phyloP scores from a whole-genome alignment of 2,888 invertebrate species.

The Drosophila parthenogenetica region DNA sequence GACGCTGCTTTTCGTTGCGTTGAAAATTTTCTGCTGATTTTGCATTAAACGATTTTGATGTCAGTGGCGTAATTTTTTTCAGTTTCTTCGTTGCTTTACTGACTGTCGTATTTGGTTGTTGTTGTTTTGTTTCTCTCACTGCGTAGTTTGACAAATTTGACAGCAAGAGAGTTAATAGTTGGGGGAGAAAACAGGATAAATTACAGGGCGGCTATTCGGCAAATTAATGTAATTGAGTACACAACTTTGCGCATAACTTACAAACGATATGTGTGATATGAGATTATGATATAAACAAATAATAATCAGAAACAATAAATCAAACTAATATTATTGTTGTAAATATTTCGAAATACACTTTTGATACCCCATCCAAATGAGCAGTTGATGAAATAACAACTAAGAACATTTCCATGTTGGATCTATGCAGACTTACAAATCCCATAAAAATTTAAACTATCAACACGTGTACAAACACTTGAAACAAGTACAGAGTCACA shows the following conservation, averaged over 20 bases:
- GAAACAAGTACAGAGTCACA: not conserved
- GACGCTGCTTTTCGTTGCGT: constrained; percentile 76
- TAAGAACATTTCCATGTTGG: too few relatives aligned
- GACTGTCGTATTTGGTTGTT: constrained; percentile 24
- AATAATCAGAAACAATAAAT: constrained; percentile 1
- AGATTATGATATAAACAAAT: not conserved
- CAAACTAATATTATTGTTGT: not conserved
- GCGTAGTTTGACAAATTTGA: constrained; percentile 80
- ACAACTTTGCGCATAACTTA: constrained; percentile 15
- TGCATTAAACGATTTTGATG: constrained; percentile 66
- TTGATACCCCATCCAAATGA: not conserved
- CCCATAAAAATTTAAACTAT: not conserved
- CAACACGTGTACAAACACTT: not conserved
- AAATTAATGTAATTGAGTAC: constrained; percentile 35
- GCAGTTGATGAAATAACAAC: too few relatives aligned
- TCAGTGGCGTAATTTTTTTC: constrained; percentile 49
- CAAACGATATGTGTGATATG: not conserved
- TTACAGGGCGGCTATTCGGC: constrained; percentile 20
- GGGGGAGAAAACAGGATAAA: not conserved
- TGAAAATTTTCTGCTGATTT: constrained; percentile 78
- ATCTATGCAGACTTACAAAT: not conserved
- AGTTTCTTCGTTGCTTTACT: constrained; percentile 27
- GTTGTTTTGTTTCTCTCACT: constrained; percentile 42
- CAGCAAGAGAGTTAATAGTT: constrained; percentile 52
- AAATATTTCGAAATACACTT: not conserved